These are phyloP conservation scores for Apocrypta bakeri DNA, from an alignment of 1,140 invertebrate species.

Conservation along the genomic window DNA sequence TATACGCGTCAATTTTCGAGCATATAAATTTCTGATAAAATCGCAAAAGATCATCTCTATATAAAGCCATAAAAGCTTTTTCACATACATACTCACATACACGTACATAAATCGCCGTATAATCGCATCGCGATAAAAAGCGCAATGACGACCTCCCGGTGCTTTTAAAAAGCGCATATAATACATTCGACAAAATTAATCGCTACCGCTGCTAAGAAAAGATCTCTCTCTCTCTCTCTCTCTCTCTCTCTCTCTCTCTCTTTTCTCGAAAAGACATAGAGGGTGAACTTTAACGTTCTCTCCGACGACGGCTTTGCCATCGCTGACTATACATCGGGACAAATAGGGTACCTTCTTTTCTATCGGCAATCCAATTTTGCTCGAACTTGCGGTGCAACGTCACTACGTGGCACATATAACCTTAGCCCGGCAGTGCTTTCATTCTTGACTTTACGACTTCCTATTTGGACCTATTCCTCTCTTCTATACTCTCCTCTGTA, in stretches of 20 bases:
- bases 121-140: background rate
- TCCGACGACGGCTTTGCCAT: background rate
- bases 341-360: constrained; percentile 32
- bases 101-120: background rate
- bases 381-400: constrained; percentile 15
- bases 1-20: background rate
- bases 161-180: background rate
- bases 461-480: constrained; percentile 1
- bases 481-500: background rate
- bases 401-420: constrained; percentile 3
- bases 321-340: constrained; percentile 50
- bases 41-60: background rate
- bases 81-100: background rate
- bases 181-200: background rate
- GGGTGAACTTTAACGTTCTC: background rate
- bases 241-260: background rate
- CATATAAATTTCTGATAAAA: background rate
- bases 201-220: background rate
- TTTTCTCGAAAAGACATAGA: background rate
- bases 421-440: constrained; percentile 11
- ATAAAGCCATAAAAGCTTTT: background rate
- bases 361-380: constrained; percentile 65
- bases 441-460: constrained; percentile 40
- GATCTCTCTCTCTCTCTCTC: background rate
- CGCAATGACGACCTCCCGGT: too few relatives aligned